Base-by-base conservation (phyloP, 2,113 vertebrate genomes). In the Smithornis capensis region DNA sequence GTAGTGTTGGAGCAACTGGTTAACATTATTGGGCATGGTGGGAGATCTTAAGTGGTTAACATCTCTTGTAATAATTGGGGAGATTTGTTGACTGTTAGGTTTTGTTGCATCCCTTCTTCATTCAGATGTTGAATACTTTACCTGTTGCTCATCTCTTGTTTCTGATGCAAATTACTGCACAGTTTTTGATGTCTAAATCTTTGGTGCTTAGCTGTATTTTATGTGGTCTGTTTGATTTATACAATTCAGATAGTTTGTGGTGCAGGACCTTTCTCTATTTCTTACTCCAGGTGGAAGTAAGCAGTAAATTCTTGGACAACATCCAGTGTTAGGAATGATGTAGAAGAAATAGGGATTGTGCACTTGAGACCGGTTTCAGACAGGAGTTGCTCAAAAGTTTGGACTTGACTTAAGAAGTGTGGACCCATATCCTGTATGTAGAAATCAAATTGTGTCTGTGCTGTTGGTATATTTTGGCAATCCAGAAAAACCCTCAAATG, bases 401-500 rank as follows among this genome's bases (percentile, higher is more conserved):
- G 37, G 50, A 42, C 31, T 83, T 81, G 8, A 5, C 19, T 85
- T 78, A 13, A 82, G 28, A 91, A 53, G 21, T 2, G 0, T 88
- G 40, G 13, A 55, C 22, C 14, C 12, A 9, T 52, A 1, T 35
- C 12, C 17, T 42, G 0, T 40, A 10, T 63, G 19, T 62, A 38
- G 44, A 35, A 71, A 71, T 50, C 21, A 4, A 80, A 1, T 50
- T 4, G 4, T 63, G 49, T 67, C 55, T 67, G 12, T 82, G 35
- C 14, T 67, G 7, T 40, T 67, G 12, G 8, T 57, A 5, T 81
- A 38, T 85, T 90, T 74, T 90, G 29, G 45, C 11, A 11, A 92
- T 44, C 9, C 31, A 55, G n/a, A 17, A 94, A 44, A 23, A 0
- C 0, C 6, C 0, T 7, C 6, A 27, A 53, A 65, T 25, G 11